phyloP scores from a whole-genome alignment of 1,140 invertebrate genomes.

The Hydropsyche tenuis region DNA sequence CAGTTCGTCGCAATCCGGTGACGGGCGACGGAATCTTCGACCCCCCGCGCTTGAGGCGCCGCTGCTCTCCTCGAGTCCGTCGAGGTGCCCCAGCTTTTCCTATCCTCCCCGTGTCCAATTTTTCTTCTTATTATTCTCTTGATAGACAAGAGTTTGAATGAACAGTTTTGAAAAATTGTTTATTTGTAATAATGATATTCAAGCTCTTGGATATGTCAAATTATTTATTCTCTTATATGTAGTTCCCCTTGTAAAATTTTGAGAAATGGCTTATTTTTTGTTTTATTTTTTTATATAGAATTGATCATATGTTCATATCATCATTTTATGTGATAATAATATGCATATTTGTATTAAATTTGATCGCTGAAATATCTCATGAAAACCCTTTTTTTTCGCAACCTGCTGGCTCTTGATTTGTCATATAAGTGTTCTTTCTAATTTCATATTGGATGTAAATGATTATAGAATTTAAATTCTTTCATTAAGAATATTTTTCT shows the following conservation, averaged over 20 bases:
- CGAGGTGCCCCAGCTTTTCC: conserved; percentile 58
- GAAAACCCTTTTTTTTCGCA: no score
- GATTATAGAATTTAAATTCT: no score
- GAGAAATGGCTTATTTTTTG: conserved; percentile 5
- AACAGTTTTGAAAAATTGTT: neutral
- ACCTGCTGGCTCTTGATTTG: no score
- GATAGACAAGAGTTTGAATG: conserved; percentile 12
- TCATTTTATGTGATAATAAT: no score
- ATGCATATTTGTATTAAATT: no score
- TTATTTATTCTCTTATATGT: neutral
- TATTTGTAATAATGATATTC: no score
- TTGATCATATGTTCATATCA: neutral
- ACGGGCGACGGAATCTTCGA: conserved; percentile 60
- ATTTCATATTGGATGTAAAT: no score
- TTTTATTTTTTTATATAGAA: neutral
- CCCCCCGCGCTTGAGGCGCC: conserved; percentile 55
- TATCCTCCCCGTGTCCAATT: conserved; percentile 42
- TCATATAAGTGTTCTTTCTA: no score
- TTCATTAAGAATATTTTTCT: no score
- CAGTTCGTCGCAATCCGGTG: conserved; percentile 57
- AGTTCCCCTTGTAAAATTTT: neutral
- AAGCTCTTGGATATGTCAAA: conserved; percentile 8
- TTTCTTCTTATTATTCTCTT: conserved; percentile 1
- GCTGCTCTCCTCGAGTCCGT: conserved; percentile 55
- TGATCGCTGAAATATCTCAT: no score